Evolutionary conservation across 2,888 invertebrate species (phyloP), one percentile per base, ranked within the genome.

Genomic region (Eupithecia abbreviata): DNA sequence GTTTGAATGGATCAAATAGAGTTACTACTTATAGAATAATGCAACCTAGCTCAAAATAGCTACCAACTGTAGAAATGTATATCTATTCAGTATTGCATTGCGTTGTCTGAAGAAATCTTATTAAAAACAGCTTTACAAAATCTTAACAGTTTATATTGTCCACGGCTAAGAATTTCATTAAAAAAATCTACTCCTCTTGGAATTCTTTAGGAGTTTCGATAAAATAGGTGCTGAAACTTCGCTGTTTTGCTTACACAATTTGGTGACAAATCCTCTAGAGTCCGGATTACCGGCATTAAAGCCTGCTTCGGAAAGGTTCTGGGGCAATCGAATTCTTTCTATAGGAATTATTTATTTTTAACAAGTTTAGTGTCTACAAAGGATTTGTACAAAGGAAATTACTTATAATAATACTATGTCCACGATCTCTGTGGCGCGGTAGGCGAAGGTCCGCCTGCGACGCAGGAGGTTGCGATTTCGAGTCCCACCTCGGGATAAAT

Each of bases 251-350:
- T 85, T 84, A 85, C 83, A 80, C 78, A 84, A 83, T 85, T 85
- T 81, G 77, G 80, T 81, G 84, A 85, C 85, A 86, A 85, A 88
- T 86, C 85, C 84, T 79, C 76, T 76, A 76, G 79, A 82, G 79
- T 73, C 73, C 69, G 85, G 85, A 86, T 88, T 86, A 86, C 81
- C 76, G 83, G 82, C 82, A 83, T 86, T 85, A 84, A 85, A 81
- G 82, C 81, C 75, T 77, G 79, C 77, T 65, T 65, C 42, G 82
- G 81, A 81, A 83, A 81, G 74, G 79, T 80, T 79, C 81, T 82
- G 81, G 83, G 78, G 81, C 81, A 82, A 85, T 87, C 84, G 85
- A 85, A 87, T 84, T 49, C 80, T 79, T 82, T 81, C 80, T 80
- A 81, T 83, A 75, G 81, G 82, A 81, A 75, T 81, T 79, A 84